Conservation (phyloP, 2,797 vertebrate genomes). For the Balearica regulorum region DNA sequence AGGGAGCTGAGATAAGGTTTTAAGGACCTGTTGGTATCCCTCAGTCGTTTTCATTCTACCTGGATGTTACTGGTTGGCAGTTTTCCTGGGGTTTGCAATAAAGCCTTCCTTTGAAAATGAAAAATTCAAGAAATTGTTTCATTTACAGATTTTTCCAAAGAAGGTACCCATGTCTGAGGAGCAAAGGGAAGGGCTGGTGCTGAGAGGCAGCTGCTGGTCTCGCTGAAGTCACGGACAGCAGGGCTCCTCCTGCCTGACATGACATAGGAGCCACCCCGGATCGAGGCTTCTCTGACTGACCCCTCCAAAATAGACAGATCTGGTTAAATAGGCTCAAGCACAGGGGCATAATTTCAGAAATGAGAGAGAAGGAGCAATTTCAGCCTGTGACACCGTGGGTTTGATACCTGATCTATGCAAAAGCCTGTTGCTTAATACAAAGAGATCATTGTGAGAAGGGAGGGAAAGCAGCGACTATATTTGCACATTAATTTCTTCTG, state of each 20-base stretch:
- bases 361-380: neutral
- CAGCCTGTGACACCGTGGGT: neutral
- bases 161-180: neutral
- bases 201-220: neutral
- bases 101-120: neutral
- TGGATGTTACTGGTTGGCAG: neutral
- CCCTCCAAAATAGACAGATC: neutral
- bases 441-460: slow-evolving; percentile 45
- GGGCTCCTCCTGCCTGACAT: neutral
- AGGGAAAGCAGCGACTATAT: slow-evolving; percentile 35
- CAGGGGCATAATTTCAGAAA: neutral
- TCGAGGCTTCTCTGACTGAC: neutral
- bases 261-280: neutral
- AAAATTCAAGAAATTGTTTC: neutral
- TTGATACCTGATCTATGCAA: neutral
- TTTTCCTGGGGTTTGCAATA: neutral
- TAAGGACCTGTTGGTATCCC: neutral
- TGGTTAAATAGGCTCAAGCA: neutral
- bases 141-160: neutral
- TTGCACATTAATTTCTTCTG: slow-evolving; percentile 46
- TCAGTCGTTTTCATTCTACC: neutral
- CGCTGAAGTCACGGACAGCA: neutral
- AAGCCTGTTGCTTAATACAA: slow-evolving; percentile 48
- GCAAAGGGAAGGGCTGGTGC: neutral
- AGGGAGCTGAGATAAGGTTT: neutral